Conservation (phyloP, 2,113 vertebrate genomes). For the Neodontobutis hainanensis region DNA sequence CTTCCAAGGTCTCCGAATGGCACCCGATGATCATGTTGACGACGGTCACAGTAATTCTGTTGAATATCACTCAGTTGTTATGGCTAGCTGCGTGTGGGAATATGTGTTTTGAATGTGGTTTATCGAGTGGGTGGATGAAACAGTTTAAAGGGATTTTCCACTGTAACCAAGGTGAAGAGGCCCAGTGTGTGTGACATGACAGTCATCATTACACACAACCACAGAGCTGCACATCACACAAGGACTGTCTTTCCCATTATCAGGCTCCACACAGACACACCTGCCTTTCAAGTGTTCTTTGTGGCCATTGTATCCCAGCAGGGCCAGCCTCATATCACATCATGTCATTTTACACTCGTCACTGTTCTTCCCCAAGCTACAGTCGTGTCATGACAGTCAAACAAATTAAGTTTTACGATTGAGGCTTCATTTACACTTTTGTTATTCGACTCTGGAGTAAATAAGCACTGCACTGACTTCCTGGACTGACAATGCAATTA, state of each 20-base stretch:
- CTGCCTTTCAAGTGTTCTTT: constrained; percentile 36
- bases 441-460: too few relatives aligned
- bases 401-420: background rate
- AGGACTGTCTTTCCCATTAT: constrained; percentile 31
- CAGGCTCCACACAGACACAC: constrained; percentile 28
- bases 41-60: constrained; percentile 13
- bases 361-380: constrained; percentile 12
- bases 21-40: background rate
- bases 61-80: constrained; percentile 20
- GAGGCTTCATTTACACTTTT: background rate
- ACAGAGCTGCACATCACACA: constrained; percentile 22
- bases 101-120: background rate
- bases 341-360: constrained; percentile 19
- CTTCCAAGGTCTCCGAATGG: background rate
- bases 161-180: constrained; percentile 3
- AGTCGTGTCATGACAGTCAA: background rate
- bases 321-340: background rate
- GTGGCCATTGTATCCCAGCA: constrained; percentile 20
- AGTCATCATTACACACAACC: constrained; percentile 19
- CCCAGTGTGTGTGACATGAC: constrained; percentile 7
- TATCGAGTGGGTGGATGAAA: background rate
- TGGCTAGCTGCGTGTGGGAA: constrained; percentile 19
- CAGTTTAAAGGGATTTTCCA: constrained; percentile 46
- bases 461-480: background rate
- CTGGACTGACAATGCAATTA: background rate